Conservation (phyloP, 2,113 vertebrate species). For the Riparia riparia region DNA sequence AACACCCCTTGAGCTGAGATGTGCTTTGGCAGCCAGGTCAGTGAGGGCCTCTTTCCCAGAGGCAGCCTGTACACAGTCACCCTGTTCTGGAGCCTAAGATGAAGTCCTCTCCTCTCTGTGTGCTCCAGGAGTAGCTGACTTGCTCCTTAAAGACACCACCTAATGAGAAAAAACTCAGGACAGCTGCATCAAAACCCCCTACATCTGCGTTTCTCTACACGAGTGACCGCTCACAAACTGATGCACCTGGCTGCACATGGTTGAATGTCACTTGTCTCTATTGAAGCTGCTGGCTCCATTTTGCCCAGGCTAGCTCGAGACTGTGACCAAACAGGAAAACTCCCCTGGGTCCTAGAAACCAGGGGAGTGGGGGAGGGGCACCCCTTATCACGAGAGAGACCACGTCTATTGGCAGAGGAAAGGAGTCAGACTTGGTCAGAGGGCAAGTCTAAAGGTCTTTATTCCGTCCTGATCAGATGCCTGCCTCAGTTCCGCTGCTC, state of each 20-base stretch:
- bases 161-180: not conserved
- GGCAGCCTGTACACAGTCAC: not conserved
- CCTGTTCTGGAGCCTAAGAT: not conserved
- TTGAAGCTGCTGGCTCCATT: too few relatives aligned
- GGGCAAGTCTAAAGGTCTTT: too few relatives aligned
- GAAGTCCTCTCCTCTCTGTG: not conserved
- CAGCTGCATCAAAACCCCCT: rapidly evolving
- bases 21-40: not conserved
- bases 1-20: not conserved
- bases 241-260: not conserved
- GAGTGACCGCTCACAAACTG: rapidly evolving
- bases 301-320: too few relatives aligned
- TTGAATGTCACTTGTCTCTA: not conserved
- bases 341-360: too few relatives aligned
- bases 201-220: not conserved
- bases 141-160: not conserved
- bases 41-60: not conserved
- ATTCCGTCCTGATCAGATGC: too few relatives aligned
- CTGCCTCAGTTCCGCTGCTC: too few relatives aligned
- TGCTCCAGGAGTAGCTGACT: not conserved
- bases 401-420: too few relatives aligned
- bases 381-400: too few relatives aligned
- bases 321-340: too few relatives aligned
- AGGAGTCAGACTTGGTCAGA: too few relatives aligned
- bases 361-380: too few relatives aligned